Conservation (phyloP, 2,888 invertebrate species). For the Sminthurinus aureus region DNA sequence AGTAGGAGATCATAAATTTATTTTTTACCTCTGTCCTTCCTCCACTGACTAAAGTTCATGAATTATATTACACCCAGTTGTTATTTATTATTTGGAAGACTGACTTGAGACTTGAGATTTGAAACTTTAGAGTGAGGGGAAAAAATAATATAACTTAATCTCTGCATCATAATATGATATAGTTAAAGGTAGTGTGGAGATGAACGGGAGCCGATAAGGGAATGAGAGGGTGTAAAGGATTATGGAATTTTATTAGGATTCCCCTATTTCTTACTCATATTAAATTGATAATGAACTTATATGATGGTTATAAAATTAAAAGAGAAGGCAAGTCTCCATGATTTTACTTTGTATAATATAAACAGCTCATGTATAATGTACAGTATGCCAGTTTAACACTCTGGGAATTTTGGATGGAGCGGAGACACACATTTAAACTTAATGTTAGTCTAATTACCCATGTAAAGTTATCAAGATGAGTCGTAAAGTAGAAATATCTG, state of each 20-base stretch:
- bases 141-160: background rate
- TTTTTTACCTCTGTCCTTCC: too few relatives aligned
- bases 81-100: too few relatives aligned
- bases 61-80: too few relatives aligned
- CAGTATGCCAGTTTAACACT: background rate
- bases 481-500: constrained; percentile 25
- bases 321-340: too few relatives aligned
- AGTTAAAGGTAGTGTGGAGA: too few relatives aligned
- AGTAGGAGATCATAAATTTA: too few relatives aligned
- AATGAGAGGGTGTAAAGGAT: background rate
- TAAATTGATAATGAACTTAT: constrained; percentile 3
- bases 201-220: background rate
- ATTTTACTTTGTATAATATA: too few relatives aligned
- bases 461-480: constrained; percentile 35
- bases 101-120: too few relatives aligned
- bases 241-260: background rate
- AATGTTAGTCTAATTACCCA: constrained; percentile 22
- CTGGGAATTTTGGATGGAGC: background rate
- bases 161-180: background rate
- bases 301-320: background rate
- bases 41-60: too few relatives aligned
- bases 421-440: background rate
- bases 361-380: too few relatives aligned
- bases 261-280: too few relatives aligned
- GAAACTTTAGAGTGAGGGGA: too few relatives aligned